A percentile compares a stretch with the other conserved stretches of the same genome.
These are phyloP conservation scores for Blera fallax DNA, from an alignment of 2,888 invertebrate genomes.

Conservation along the genomic window DNA sequence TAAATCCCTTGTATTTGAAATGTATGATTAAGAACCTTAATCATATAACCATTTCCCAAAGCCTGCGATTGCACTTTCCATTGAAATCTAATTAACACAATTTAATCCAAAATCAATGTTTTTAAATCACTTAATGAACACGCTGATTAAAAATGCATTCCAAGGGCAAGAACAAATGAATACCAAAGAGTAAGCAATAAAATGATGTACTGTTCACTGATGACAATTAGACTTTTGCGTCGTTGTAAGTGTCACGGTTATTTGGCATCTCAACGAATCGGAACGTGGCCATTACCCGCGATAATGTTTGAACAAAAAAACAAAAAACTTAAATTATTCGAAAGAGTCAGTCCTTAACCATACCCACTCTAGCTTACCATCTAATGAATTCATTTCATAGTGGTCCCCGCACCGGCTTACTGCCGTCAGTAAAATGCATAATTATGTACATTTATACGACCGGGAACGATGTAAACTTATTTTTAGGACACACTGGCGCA, in stretches of 20 bases:
- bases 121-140: slow-evolving; percentile 7
- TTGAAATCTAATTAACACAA: slow-evolving; percentile 33
- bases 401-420: background rate
- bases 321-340: slow-evolving; percentile 3
- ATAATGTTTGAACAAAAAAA: background rate
- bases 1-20: too few relatives aligned
- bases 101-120: slow-evolving; percentile 53
- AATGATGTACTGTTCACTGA: background rate
- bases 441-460: slow-evolving; percentile 21
- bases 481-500: slow-evolving; percentile 22
- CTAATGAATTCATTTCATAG: slow-evolving; percentile 1
- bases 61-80: background rate
- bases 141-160: background rate
- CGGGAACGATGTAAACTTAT: slow-evolving; percentile 24
- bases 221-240: slow-evolving; percentile 26
- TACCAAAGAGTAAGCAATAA: slow-evolving; percentile 17
- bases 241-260: slow-evolving; percentile 19
- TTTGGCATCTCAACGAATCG: slow-evolving; percentile 32
- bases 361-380: background rate
- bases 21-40: too few relatives aligned
- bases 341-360: background rate
- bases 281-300: slow-evolving; percentile 7
- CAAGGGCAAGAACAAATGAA: slow-evolving; percentile 26
- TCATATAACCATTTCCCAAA: background rate
- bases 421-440: slow-evolving; percentile 40